These are phyloP conservation scores for Anarhynchus alexandrinus DNA, from an alignment of 2,113 vertebrate genomes.

Conservation along the genomic window DNA sequence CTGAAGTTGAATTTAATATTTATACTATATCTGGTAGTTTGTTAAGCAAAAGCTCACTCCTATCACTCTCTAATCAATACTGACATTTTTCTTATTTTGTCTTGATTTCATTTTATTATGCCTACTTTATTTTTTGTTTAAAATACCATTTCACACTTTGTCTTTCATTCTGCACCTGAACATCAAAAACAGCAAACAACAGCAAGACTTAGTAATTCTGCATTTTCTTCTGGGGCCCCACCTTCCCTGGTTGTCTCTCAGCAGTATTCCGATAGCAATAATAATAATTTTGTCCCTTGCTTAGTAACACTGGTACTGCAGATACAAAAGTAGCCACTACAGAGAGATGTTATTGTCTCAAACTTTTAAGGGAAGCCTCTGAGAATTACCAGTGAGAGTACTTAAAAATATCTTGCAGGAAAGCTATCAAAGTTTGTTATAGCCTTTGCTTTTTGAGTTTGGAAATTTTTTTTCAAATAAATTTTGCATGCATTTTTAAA, in stretches of 20 bases:
- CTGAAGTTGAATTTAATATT: background rate
- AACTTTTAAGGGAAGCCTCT: background rate
- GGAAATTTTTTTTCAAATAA: background rate
- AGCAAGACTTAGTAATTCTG: background rate
- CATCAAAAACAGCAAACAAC: background rate
- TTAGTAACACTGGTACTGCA: background rate
- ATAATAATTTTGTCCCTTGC: background rate
- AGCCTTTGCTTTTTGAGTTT: background rate
- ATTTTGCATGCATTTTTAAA: background rate
- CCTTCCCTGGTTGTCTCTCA: background rate
- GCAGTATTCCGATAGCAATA: rapidly evolving
- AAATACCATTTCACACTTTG: background rate
- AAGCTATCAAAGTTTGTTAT: background rate
- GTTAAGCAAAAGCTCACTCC: background rate
- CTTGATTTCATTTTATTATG: background rate
- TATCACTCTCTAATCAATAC: background rate
- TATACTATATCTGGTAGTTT: background rate
- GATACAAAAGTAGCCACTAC: background rate
- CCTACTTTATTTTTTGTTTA: background rate
- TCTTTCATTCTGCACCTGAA: background rate
- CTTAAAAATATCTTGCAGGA: background rate
- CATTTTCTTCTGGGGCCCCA: background rate
- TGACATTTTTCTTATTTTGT: background rate
- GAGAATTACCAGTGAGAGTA: background rate
- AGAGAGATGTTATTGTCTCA: background rate